Conservation (phyloP, 2,113 vertebrate species). For the Saccopteryx leptura region DNA sequence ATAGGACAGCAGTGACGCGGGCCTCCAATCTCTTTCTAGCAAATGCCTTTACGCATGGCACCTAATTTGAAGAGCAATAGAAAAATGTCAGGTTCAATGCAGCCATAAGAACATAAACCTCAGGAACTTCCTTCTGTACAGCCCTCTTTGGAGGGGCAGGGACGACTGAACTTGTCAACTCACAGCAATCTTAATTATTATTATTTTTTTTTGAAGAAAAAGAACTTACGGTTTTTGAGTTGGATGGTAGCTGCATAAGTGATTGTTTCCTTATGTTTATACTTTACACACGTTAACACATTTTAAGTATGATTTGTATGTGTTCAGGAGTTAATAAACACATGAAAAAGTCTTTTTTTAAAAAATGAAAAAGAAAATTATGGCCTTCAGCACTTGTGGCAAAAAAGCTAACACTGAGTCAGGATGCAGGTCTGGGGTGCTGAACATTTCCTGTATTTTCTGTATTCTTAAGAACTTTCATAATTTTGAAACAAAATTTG, state of each 20-base stretch:
- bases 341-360: neutral
- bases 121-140: neutral
- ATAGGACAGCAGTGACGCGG: neutral
- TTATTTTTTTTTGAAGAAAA: neutral
- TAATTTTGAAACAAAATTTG: slow-evolving; percentile 43
- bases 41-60: neutral
- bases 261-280: slow-evolving; percentile 29
- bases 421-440: neutral
- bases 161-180: neutral
- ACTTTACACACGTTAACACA: neutral
- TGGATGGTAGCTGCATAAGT: neutral
- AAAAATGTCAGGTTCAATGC: neutral
- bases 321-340: slow-evolving; percentile 23
- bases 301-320: slow-evolving; percentile 29
- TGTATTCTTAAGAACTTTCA: neutral
- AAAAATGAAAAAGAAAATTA: neutral
- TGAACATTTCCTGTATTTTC: neutral
- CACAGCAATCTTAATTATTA: neutral
- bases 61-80: neutral
- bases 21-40: neutral
- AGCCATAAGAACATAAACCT: neutral
- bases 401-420: slow-evolving; percentile 12
- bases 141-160: accelerated
- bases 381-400: neutral
- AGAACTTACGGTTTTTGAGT: neutral